Evolutionary conservation across 2,113 vertebrate genomes (phyloP).

Genomic region (Calonectris borealis): DNA sequence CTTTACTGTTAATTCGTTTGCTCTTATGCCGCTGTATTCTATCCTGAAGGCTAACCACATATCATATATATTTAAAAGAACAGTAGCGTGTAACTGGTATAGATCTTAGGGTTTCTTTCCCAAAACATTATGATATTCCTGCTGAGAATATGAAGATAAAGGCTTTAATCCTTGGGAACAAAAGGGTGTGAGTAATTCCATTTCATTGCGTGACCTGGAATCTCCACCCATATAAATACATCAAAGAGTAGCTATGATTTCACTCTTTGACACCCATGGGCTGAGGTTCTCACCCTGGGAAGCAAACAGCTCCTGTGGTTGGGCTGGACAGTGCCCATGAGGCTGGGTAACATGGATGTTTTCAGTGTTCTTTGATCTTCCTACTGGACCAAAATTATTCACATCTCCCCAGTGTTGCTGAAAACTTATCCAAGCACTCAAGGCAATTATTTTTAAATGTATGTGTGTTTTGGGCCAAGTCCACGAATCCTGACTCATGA

Average conservation of each 20-base stretch:
- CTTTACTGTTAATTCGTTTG: slow-evolving; percentile 22
- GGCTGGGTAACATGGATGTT: slow-evolving; percentile 17
- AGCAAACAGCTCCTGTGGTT: slow-evolving; percentile 37
- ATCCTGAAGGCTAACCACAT: slow-evolving; percentile 45
- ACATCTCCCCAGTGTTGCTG: slow-evolving; percentile 25
- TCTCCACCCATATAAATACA: slow-evolving; percentile 68
- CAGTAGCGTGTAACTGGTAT: background rate
- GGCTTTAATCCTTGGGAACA: slow-evolving; percentile 70
- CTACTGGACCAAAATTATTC: slow-evolving; percentile 38
- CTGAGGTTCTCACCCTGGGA: slow-evolving; percentile 53
- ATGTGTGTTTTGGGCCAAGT: slow-evolving; percentile 50
- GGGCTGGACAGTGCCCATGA: slow-evolving; percentile 33
- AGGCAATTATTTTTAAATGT: slow-evolving; percentile 54
- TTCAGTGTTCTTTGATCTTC: slow-evolving; percentile 34
- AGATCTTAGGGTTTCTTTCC: slow-evolving; percentile 46
- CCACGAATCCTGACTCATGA: slow-evolving; percentile 52
- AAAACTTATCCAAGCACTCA: slow-evolving; percentile 41
- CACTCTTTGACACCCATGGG: slow-evolving; percentile 48
- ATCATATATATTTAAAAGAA: slow-evolving; percentile 58
- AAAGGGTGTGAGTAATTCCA: slow-evolving; percentile 60
- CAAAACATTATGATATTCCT: slow-evolving; percentile 47
- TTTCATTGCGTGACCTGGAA: slow-evolving; percentile 56
- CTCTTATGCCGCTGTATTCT: background rate
- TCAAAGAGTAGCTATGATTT: slow-evolving; percentile 64
- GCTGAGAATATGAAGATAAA: slow-evolving; percentile 53